Base-by-base conservation (phyloP, 2,888 invertebrate genomes). In the Hydroisotoma schaefferi region DNA sequence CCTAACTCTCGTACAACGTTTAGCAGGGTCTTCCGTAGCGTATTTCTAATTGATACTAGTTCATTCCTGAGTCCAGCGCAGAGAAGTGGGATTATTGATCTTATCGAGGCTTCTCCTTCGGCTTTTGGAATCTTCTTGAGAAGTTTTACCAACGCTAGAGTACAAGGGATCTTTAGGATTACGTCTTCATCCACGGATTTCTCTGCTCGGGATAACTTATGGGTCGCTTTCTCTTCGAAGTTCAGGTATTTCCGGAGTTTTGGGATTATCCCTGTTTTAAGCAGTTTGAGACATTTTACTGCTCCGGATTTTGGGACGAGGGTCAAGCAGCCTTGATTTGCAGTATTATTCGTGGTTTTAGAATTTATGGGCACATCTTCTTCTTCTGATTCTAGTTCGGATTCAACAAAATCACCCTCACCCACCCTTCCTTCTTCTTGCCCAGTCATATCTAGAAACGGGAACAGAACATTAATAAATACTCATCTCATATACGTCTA, bases 61-160 rank as follows among this genome's bases (percentile, higher is more conserved):
- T 63, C 56, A 57, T 65, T 65, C 51, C 63, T 44, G 4, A 68
- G 48, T 27, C 65, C 65, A n/a, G 63, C 63, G 29, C 65, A 61
- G 10, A 68, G 51, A 6, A 58, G 61, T 10, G 68, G 68, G 22
- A 68, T 68, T n/a, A 68, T 68, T 1, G 68, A 65, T 47, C 65
- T 46, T 5, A 68, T 68, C 10, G 62, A 57, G 29, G 58, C 59
- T 43, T 63, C 58, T 22, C 68, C 55, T 40, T 65, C 65, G 3
- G 47, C 18, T 33, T 57, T 48, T 1, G 68, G 68, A 40, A 68
- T 55, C 37, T 65, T 65, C 51, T 68, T 68, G 12, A 68, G 46
- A 10, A 68, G 27, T 43, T 68, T 63, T 5, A 68, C 65, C 18
- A 68, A 55, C 0, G 68, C 68, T 40, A 68, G 55, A 1, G 68